Percentiles rank a stretch among this genome's conserved stretches.
These are phyloP conservation scores for Notodonta dromedarius DNA, from an alignment of 2,888 invertebrate genomes.

Conservation along the genomic window DNA sequence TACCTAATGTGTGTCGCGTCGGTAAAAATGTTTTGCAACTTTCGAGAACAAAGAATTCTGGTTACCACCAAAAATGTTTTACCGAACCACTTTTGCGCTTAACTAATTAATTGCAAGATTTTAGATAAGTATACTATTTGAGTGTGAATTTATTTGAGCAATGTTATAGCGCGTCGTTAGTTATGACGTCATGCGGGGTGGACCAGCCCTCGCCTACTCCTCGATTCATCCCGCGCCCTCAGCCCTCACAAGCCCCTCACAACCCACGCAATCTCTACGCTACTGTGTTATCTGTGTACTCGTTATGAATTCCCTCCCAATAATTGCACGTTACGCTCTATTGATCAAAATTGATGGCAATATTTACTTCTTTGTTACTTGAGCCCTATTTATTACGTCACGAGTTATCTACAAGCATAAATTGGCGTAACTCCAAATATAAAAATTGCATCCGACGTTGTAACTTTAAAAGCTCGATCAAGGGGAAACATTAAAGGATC, in stretches of 20 bases:
- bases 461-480: not conserved
- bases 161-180: conserved; percentile 28
- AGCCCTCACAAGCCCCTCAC: conserved; percentile 14
- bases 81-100: no score
- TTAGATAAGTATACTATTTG: no score
- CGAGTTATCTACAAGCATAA: no score
- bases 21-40: no score
- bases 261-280: conserved; percentile 35
- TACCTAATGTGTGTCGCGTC: no score
- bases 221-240: conserved; percentile 16
- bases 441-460: not conserved
- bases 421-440: no score
- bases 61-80: no score
- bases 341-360: conserved; percentile 15
- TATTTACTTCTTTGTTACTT: not conserved
- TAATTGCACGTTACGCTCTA: conserved; percentile 42
- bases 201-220: conserved; percentile 23
- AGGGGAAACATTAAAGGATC: not conserved
- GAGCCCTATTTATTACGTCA: not conserved
- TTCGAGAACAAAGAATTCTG: no score
- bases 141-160: conserved; percentile 38
- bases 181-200: conserved; percentile 51
- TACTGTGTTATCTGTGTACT: conserved; percentile 39
- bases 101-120: no score
- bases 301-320: conserved; percentile 48